These are phyloP conservation scores for Drosophila lini DNA, from an alignment of 1,140 invertebrate species.

Conservation along the genomic window DNA sequence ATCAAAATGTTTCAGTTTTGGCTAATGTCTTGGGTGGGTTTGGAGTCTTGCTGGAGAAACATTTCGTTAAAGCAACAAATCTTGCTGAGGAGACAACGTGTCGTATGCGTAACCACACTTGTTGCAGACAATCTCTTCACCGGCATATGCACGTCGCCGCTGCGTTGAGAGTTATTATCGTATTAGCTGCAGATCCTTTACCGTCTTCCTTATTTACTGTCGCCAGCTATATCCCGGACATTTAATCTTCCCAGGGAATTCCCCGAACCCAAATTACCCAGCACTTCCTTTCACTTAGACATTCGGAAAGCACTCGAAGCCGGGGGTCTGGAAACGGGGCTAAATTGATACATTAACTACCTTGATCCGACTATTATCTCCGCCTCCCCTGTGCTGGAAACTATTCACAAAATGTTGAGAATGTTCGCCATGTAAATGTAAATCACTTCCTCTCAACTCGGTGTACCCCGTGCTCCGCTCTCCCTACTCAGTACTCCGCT, in stretches of 20 bases:
- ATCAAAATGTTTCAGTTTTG: slow-evolving; percentile 5
- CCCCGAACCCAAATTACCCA: slow-evolving; percentile 47
- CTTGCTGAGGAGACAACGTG: not conserved
- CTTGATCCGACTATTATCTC: slow-evolving; percentile 77
- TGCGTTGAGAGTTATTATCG: slow-evolving; percentile 22
- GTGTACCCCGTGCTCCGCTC: slow-evolving; percentile 10
- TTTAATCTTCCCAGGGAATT: slow-evolving; percentile 37
- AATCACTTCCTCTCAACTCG: slow-evolving; percentile 69
- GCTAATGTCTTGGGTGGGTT: not conserved
- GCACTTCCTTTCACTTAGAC: slow-evolving; percentile 59
- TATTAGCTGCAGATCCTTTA: slow-evolving; percentile 19
- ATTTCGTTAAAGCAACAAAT: not conserved
- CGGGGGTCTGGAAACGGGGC: slow-evolving; percentile 12
- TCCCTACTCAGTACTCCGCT: slow-evolving; percentile 14
- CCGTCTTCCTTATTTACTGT: not conserved
- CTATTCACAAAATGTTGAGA: slow-evolving; percentile 76
- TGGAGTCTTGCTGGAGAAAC: not conserved
- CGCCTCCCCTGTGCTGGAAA: slow-evolving; percentile 37
- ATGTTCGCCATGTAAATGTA: slow-evolving; percentile 77
- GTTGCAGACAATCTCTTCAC: not conserved
- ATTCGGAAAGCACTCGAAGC: slow-evolving; percentile 30
- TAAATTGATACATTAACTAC: slow-evolving; percentile 80
- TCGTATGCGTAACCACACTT: slow-evolving; percentile 17
- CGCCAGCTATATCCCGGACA: slow-evolving; percentile 4
- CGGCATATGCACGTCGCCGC: not conserved